Percentiles rank a stretch among this genome's conserved stretches.
These are phyloP conservation scores for Graphium colonna DNA, from an alignment of 2,888 invertebrate genomes.

Conservation along the genomic window DNA sequence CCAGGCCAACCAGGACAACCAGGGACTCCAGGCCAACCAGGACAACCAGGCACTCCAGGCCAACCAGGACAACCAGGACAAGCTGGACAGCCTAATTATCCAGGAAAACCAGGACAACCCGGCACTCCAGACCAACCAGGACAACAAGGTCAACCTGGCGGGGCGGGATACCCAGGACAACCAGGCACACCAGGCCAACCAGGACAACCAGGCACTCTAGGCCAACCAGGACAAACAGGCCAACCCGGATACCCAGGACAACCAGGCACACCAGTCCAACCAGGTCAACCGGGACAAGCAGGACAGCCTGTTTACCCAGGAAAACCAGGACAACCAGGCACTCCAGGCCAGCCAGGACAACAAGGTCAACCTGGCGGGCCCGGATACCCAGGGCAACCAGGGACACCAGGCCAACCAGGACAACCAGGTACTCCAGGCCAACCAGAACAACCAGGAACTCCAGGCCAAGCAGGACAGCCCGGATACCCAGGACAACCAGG, in stretches of 20 bases:
- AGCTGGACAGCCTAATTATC: conserved; percentile 32
- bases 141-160: background rate
- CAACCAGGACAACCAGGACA: too few relatives aligned
- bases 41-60: too few relatives aligned
- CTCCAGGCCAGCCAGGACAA: conserved; percentile 47
- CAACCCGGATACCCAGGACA: too few relatives aligned
- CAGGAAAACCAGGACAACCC: too few relatives aligned
- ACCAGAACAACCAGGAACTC: conserved; percentile 33
- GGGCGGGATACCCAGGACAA: conserved; percentile 1
- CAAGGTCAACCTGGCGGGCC: conserved; percentile 69
- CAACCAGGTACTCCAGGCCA: conserved; percentile 36
- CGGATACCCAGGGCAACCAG: conserved; percentile 36
- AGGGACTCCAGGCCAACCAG: too few relatives aligned
- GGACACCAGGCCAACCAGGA: conserved; percentile 30
- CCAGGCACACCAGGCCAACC: conserved; percentile 3
- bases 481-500: too few relatives aligned
- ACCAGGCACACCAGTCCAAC: too few relatives aligned
- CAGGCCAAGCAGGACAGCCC: too few relatives aligned
- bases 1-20: too few relatives aligned
- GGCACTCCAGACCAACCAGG: too few relatives aligned
- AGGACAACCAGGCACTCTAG: background rate
- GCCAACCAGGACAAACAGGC: conserved; percentile 14
- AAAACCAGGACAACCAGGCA: conserved; percentile 57
- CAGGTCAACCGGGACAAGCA: too few relatives aligned
- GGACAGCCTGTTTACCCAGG: conserved; percentile 31